phyloP scores from a whole-genome alignment of 2,113 vertebrate genomes.

The Typhlomys cinereus region DNA sequence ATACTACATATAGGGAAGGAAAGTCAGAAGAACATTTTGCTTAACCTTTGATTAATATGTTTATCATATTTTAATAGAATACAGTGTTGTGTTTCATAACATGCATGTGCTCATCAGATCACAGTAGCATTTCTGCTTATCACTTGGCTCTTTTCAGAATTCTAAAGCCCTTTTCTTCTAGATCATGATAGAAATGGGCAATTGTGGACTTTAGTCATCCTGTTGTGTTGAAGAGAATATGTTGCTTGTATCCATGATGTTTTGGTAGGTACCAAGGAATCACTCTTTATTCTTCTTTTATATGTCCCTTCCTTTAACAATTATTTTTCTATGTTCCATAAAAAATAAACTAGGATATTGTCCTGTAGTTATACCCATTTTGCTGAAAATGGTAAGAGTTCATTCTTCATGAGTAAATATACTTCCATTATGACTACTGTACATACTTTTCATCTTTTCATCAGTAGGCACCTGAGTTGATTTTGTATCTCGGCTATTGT shows the following conservation, averaged over 20 bases:
- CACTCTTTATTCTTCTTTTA: background rate
- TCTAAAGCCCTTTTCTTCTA: background rate
- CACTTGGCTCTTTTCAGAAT: too few relatives aligned
- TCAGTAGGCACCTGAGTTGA: background rate
- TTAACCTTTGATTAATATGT: background rate
- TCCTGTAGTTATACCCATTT: background rate
- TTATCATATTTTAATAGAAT: background rate
- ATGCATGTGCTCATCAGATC: background rate
- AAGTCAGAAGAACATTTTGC: background rate
- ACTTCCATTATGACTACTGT: too few relatives aligned
- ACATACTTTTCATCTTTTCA: background rate
- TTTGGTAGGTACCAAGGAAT: background rate
- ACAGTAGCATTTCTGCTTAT: background rate
- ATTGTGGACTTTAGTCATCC: background rate
- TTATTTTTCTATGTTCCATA: background rate
- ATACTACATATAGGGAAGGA: background rate
- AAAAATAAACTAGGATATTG: background rate
- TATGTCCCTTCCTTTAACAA: too few relatives aligned
- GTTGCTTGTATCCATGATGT: background rate
- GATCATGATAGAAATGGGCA: background rate
- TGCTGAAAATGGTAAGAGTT: background rate
- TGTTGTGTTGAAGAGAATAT: background rate
- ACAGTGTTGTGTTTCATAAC: background rate
- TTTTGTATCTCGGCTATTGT: background rate
- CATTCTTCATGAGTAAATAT: background rate